These are phyloP conservation scores for Columba guinea DNA, from an alignment of 2,797 vertebrate genomes.

Conservation along the genomic window DNA sequence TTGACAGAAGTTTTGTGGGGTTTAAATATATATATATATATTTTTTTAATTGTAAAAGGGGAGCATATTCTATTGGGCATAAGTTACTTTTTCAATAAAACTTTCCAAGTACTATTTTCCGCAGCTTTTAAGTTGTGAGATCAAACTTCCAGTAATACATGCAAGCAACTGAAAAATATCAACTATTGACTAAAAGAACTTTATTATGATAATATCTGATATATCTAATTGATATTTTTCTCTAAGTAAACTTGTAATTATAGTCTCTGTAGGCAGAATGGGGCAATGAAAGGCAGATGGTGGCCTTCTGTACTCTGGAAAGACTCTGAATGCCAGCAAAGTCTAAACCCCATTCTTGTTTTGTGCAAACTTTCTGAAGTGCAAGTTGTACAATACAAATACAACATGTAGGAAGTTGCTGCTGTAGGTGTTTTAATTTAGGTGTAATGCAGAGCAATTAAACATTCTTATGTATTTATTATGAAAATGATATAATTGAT, in stretches of 20 bases:
- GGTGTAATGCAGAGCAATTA: background rate
- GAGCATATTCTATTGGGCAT: accelerated
- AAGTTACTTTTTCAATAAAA: background rate
- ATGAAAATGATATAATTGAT: background rate
- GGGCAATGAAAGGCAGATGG: background rate
- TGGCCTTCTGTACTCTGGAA: background rate
- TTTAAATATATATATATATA: background rate
- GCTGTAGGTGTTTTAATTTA: background rate
- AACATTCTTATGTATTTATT: background rate
- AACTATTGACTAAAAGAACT: background rate
- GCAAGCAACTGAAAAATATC: background rate
- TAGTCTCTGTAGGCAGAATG: background rate
- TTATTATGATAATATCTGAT: background rate
- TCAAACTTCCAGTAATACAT: too few species aligned
- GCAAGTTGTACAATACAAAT: background rate
- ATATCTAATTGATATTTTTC: background rate
- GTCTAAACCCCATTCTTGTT: background rate
- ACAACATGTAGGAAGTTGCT: background rate
- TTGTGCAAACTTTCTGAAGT: background rate
- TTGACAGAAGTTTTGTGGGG: background rate
- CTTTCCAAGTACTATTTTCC: background rate
- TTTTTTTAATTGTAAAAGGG: background rate
- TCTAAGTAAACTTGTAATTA: background rate
- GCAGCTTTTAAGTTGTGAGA: background rate
- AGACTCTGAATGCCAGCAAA: background rate